A percentile compares a stretch with the other conserved stretches of the same genome.
These are phyloP conservation scores for Syndactyla subalaris DNA, from an alignment of 2,797 vertebrate species.

Conservation along the genomic window DNA sequence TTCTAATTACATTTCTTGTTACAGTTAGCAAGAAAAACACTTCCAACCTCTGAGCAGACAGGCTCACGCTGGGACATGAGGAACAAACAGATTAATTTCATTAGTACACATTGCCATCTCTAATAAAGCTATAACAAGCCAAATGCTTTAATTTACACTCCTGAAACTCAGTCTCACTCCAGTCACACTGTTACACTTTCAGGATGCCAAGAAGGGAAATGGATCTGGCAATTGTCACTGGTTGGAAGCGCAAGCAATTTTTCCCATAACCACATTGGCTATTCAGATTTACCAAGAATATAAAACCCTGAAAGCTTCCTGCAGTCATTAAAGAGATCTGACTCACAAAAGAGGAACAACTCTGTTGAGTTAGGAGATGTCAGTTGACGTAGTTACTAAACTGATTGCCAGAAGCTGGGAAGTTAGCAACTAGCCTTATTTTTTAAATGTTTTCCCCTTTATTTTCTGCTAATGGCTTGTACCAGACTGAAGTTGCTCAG, in stretches of 20 bases:
- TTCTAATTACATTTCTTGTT: constrained; percentile 23
- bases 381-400: constrained; percentile 2
- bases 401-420: background rate
- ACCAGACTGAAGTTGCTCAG: background rate
- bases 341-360: background rate
- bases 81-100: constrained; percentile 48
- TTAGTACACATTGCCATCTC: constrained; percentile 12
- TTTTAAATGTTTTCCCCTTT: background rate
- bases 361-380: background rate
- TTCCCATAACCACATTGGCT: background rate
- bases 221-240: constrained; percentile 47
- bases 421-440: background rate
- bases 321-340: background rate
- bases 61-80: constrained; percentile 6
- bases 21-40: constrained; percentile 25
- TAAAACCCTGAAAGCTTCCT: background rate
- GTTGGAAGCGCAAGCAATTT: constrained; percentile 27
- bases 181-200: background rate
- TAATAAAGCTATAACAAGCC: constrained; percentile 35
- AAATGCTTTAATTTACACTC: constrained; percentile 26
- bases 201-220: constrained; percentile 46
- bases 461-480: background rate
- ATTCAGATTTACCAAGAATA: constrained; percentile 19
- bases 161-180: constrained; percentile 21
- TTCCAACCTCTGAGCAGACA: background rate